phyloP scores from a whole-genome alignment of 2,113 vertebrate genomes.

The Gavialis gangeticus region DNA sequence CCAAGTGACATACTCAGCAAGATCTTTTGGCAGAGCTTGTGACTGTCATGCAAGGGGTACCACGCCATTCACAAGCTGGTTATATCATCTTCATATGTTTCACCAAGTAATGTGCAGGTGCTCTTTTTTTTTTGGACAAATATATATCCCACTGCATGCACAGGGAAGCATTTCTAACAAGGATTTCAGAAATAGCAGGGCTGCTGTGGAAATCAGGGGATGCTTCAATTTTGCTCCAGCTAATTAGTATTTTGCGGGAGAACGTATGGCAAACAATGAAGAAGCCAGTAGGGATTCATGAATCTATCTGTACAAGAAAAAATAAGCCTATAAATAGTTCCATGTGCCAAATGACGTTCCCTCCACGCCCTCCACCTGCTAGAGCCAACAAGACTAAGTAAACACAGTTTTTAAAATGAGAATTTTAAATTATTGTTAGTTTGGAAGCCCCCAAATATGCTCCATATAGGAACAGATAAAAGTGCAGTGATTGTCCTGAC shows the following conservation, averaged over 20 bases:
- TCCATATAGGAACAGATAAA: not conserved
- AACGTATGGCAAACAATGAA: not conserved
- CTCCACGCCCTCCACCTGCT: no score
- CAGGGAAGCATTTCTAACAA: not conserved
- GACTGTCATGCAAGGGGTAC: constrained; percentile 55
- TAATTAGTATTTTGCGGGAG: not conserved
- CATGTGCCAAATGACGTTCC: not conserved
- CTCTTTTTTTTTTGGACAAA: constrained; percentile 12
- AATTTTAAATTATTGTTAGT: not conserved
- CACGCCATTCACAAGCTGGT: constrained; percentile 2
- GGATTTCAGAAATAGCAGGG: not conserved
- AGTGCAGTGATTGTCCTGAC: not conserved
- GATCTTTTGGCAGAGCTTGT: constrained; percentile 66
- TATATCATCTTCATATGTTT: constrained; percentile 1
- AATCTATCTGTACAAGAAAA: not conserved
- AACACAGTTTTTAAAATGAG: not conserved
- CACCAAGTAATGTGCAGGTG: constrained; percentile 5
- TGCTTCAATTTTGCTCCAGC: not conserved
- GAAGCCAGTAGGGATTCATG: not conserved
- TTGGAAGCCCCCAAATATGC: not conserved
- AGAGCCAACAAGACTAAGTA: no score
- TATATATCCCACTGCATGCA: constrained; percentile 28
- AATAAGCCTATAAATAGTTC: not conserved
- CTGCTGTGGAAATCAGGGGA: not conserved
- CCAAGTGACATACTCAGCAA: constrained; percentile 67